These are phyloP conservation scores for Hyalella azteca DNA, from an alignment of 2,888 invertebrate species.

Conservation along the genomic window DNA sequence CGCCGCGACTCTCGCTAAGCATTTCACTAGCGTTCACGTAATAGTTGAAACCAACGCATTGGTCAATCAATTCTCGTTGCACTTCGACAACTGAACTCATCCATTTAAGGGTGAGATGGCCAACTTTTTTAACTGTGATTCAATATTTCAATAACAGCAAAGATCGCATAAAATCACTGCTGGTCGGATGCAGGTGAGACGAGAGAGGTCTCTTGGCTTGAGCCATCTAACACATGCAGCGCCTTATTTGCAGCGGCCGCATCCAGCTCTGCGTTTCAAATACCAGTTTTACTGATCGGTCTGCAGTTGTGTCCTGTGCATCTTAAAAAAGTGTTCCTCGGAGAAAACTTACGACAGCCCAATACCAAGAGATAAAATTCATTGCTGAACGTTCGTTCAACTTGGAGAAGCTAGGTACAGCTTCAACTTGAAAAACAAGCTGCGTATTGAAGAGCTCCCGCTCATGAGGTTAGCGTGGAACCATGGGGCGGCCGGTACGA, in stretches of 20 bases:
- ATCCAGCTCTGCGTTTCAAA: constrained; percentile 26
- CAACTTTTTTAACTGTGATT: background rate
- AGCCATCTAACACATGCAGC: background rate
- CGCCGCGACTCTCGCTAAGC: constrained; percentile 1
- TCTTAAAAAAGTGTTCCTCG: constrained; percentile 8
- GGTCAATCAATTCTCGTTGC: background rate
- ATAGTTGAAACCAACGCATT: constrained; percentile 4
- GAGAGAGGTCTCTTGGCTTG: background rate
- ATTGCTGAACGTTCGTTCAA: background rate
- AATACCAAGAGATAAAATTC: constrained; percentile 10
- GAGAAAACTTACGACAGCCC: constrained; percentile 32
- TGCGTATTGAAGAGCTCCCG: no score
- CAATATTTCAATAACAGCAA: no score
- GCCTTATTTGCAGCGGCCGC: constrained; percentile 19
- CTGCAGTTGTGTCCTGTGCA: constrained; percentile 15
- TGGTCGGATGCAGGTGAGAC: background rate
- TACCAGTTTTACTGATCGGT: constrained; percentile 35
- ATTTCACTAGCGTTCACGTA: constrained; percentile 31
- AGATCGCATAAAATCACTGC: no score
- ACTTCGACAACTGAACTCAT: background rate
- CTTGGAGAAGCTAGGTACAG: background rate
- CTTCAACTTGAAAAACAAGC: no score
- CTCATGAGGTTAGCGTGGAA: no score
- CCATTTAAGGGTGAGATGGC: background rate
- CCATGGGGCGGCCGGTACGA: no score